Percentiles rank a stretch among this genome's conserved stretches.
Evolutionary conservation across 2,797 vertebrate genomes (phyloP).

Genomic region (Phyllotis vaccarum): DNA sequence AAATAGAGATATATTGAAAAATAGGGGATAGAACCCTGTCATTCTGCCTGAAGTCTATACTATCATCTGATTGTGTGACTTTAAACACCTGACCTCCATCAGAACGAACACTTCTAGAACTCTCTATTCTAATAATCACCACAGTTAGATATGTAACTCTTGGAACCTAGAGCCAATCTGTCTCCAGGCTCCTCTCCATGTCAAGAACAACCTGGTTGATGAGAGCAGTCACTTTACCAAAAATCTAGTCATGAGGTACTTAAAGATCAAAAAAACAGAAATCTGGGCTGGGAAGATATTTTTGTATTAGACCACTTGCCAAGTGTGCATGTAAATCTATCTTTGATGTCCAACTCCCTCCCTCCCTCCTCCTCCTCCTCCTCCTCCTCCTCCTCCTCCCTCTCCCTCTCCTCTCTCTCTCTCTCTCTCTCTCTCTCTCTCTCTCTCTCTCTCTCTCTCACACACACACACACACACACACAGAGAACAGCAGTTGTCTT

Average conservation of each 20-base stretch:
- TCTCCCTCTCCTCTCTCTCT: neutral
- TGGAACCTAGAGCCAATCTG: too few relatives aligned
- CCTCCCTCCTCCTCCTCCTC: too few relatives aligned
- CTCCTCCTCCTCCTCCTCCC: neutral
- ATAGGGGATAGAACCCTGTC: neutral
- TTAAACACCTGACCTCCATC: neutral
- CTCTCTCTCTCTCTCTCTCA: neutral
- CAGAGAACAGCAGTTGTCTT: neutral
- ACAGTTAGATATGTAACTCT: accelerated
- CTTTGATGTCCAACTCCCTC: neutral
- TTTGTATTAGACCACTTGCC: neutral
- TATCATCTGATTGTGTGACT: neutral
- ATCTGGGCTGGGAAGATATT: neutral
- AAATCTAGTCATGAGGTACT: neutral
- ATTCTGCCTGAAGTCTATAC: neutral
- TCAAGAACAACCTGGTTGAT: neutral
- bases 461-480: too few relatives aligned
- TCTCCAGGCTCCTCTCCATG: neutral
- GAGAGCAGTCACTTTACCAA: neutral
- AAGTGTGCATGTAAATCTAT: neutral
- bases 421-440: neutral
- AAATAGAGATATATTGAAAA: neutral
- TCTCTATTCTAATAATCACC: too few relatives aligned
- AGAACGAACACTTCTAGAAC: neutral
- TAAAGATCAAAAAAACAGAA: neutral